Base-by-base conservation (phyloP, 2,113 vertebrate species). In the Galeopterus variegatus region DNA sequence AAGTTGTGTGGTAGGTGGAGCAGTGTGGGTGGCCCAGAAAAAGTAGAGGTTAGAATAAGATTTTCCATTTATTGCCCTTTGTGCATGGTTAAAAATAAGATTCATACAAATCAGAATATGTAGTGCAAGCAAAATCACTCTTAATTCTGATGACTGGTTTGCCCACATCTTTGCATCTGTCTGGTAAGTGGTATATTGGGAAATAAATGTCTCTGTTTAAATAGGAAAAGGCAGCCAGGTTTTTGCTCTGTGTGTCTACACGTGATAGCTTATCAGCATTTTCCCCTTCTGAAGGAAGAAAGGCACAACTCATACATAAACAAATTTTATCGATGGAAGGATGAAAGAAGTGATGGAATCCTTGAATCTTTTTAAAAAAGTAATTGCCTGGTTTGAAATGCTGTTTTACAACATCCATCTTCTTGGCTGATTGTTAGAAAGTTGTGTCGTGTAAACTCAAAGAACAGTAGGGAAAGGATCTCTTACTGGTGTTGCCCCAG, bases 31-130 rank as follows among this genome's bases (percentile, higher is more conserved):
- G 98, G 98, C 97, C 98, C 98, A 87, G 98, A 98, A 98, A 98
- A 98, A 98, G 95, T 76, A 69, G 98, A 98, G 98, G 97, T 99
- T 99, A 98, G 98, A 99, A 99, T 99, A 98, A 99, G 97, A 99
- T 99, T 99, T 99, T 99, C 99, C 99, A 98, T 98, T 98, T 98
- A 98, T 98, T 99, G 99, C 99, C 98, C 99, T 99, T 99, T 99
- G 98, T 98, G 95, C 98, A 86, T 98, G 97, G 98, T 98, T 99
- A 97, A 99, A 99, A 99, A 98, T 98, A 99, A 98, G 97, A 97
- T 95, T 98, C 97, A 98, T 98, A 98, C 98, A 97, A 98, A 98
- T 98, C 97, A 98, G 97, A 98, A 98, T 98, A 97, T 98, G 97
- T 98, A 97, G 96, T 95, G 96, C 96, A 98, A 98, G 98, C 98